phyloP scores from a whole-genome alignment of 2,113 vertebrate genomes.

The Petrocephalus zakoni region DNA sequence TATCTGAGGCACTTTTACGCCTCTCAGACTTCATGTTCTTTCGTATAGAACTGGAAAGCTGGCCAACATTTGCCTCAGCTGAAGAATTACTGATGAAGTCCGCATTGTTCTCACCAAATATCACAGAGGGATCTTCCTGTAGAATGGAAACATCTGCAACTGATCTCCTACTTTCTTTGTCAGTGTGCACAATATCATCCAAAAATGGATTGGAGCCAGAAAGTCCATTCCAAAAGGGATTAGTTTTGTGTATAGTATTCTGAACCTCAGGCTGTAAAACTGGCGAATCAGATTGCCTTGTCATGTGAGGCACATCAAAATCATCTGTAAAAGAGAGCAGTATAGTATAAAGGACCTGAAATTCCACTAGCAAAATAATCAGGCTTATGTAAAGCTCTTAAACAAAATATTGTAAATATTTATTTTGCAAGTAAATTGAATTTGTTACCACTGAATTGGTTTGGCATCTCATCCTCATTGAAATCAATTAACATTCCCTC shows the following conservation, averaged over 20 bases:
- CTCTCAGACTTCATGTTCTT: conserved; percentile 61
- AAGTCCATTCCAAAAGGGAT: conserved; percentile 88
- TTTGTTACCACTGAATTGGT: conserved; percentile 58
- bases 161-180: conserved; percentile 53
- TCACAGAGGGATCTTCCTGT: conserved; percentile 62
- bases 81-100: conserved; percentile 76
- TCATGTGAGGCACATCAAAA: conserved; percentile 16
- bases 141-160: conserved; percentile 48
- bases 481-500: conserved; percentile 81
- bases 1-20: conserved; percentile 84
- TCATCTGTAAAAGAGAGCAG: conserved; percentile 44
- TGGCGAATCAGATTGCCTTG: conserved; percentile 44
- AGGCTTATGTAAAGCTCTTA: background rate
- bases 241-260: conserved; percentile 54
- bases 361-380: background rate
- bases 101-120: conserved; percentile 56
- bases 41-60: conserved; percentile 55
- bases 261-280: conserved; percentile 41
- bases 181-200: conserved; percentile 71
- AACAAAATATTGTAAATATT: background rate
- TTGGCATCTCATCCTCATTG: conserved; percentile 51
- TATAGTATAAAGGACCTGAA: background rate
- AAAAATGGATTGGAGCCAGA: conserved; percentile 87
- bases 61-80: conserved; percentile 73
- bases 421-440: background rate